Evolutionary conservation across 2,888 invertebrate genomes (phyloP).

Genomic region (Cybosia mesomella): DNA sequence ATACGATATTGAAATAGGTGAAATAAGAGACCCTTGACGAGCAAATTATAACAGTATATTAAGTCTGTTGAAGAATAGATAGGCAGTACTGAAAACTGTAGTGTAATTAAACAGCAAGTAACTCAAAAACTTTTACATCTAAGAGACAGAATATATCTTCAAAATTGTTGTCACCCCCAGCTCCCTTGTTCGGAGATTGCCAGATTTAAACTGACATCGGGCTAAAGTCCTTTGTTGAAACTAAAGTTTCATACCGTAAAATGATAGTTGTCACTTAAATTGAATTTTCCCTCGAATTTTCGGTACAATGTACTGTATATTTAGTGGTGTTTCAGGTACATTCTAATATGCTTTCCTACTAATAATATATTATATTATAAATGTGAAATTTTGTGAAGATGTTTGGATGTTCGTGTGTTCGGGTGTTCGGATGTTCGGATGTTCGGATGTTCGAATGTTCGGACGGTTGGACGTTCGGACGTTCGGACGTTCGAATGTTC

Average conservation of each 20-base stretch:
- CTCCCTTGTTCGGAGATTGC: background rate
- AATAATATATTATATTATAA: too few relatives aligned
- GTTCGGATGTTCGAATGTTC: too few relatives aligned
- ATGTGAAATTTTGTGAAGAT: too few relatives aligned
- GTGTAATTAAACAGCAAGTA: background rate
- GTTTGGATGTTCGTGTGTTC: too few relatives aligned
- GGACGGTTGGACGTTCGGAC: too few relatives aligned
- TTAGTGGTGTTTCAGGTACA: background rate
- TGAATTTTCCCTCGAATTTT: background rate
- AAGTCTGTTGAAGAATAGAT: background rate
- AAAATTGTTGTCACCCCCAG: background rate
- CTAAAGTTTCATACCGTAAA: conserved; percentile 2
- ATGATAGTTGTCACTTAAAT: conserved; percentile 4
- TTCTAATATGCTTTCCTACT: too few relatives aligned
- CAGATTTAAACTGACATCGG: conserved; percentile 14
- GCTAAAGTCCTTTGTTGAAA: background rate
- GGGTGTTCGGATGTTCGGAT: too few relatives aligned
- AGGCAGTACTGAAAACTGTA: background rate
- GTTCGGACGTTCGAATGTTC: too few relatives aligned
- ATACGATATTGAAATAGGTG: too few relatives aligned
- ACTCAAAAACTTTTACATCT: background rate
- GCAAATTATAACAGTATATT: too few relatives aligned
- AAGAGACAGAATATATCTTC: background rate
- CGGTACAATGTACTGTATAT: background rate
- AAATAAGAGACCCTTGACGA: too few relatives aligned